Base-by-base conservation (phyloP, 2,113 vertebrate species). In the Megalops atlanticus region DNA sequence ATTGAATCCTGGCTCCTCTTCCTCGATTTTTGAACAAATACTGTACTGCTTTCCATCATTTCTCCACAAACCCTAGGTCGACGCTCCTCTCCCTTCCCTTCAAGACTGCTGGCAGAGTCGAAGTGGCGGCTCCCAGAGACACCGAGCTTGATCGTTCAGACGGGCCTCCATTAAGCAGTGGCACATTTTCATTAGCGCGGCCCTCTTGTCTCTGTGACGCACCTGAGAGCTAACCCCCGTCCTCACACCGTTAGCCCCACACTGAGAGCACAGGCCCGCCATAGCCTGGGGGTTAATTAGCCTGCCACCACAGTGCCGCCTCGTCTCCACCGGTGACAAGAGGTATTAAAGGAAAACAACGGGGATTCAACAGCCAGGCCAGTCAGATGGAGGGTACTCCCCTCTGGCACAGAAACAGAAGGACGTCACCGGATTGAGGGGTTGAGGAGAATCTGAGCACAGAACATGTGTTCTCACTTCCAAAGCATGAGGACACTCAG, bases 271-370 rank as follows among this genome's bases (percentile, higher is more conserved):
- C 18, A 27, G 38, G 36, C 72, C 72, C 72, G 10, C 5, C 14
- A 14, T 16, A n/a, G 72, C 72, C 72, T n/a, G 38, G 38, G 27
- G 41, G 72, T 74, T 74, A 39, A 74, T 74, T 40, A 74, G 72
- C 38, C 38, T 43, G 36, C 72, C 24, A 41, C 72, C 38, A 10
- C 72, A 74, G 4, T 5, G 3, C 72, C 21, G 38, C 38, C 72
- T 74, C 35, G n/a, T 74, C 36, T 41, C 38, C 72, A 15, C 24
- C 39, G 3, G 35, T 39, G 70, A 38, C 40, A 71, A n/a, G 72
- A 39, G 38, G 24, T 39, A 74, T 40, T 74, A 74, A 43, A 74
- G 41, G 2, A 72, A 14, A 16, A 8, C 70, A 1, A 24, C 33
- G 8, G 40, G 6, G n/a, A n/a, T 40, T 74, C 21, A 74, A 40